A percentile compares a stretch with the other conserved stretches of the same genome.
Conservation (phyloP, 1,140 invertebrate species). For the Cydia amplana region DNA sequence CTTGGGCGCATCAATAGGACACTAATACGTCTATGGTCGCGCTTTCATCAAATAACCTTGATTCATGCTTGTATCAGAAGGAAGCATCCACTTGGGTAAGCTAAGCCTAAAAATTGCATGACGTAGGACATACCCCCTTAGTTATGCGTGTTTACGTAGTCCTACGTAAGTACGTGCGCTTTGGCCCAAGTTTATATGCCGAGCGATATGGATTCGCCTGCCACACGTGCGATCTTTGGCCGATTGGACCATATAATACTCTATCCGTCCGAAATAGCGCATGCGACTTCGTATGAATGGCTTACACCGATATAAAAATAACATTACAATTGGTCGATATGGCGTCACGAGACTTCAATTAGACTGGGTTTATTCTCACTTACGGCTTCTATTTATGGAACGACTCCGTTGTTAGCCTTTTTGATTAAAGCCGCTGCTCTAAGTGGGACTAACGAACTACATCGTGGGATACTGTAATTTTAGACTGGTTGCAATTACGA, state of each 20-base stretch:
- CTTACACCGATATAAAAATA: conserved; percentile 51
- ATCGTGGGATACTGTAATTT: conserved; percentile 50
- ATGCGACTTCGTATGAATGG: conserved; percentile 4
- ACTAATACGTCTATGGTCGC: no score
- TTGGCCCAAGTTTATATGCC: not conserved
- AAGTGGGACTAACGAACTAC: conserved; percentile 52
- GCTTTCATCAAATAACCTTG: no score
- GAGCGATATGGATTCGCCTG: not conserved
- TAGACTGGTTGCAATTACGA: conserved; percentile 49
- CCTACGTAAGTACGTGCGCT: not conserved
- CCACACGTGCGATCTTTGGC: not conserved
- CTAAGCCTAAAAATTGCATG: no score
- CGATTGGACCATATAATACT: not conserved
- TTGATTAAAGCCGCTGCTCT: conserved; percentile 49
- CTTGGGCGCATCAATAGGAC: no score
- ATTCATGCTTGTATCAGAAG: no score
- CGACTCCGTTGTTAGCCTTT: conserved; percentile 61
- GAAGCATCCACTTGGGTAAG: no score
- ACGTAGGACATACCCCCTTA: no score
- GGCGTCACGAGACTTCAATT: conserved; percentile 61
- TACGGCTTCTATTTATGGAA: conserved; percentile 63
- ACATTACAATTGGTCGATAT: conserved; percentile 51
- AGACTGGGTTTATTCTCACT: conserved; percentile 56
- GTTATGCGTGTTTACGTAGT: no score
- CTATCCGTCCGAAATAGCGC: not conserved